Evolutionary conservation across 1,140 invertebrate species (phyloP), one percentile per base, ranked within the genome.

Genomic region (Scaptodrosophila lebanonensis): DNA sequence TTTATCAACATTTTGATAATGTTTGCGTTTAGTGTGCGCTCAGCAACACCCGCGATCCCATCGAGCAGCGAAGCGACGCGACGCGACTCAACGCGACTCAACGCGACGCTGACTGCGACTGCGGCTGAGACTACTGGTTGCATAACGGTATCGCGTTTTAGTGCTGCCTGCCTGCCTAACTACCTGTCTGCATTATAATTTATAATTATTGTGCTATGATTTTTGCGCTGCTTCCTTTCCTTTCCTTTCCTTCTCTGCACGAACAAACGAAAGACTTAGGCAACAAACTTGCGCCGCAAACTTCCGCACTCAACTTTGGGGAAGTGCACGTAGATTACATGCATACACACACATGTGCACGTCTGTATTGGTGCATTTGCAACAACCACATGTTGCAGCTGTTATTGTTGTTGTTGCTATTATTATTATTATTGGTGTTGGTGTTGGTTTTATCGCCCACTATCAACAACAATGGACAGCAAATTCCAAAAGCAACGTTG

Each of bases 1-100:
- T 82, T 82, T 82, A 82, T 83, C 75, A 82, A 79, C 75, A 75
- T 83, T 75, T 82, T 83, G 76, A 82, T 83, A 82, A 83, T 83
- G 71, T 70, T 58, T 44, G 66, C 69, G 76, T 66, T 57, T 64
- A 58, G 62, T 66, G 63, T 71, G 69, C 70, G 65, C 40, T 53
- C 38, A 45, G 38, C 56, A 30, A 33, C 44, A 49, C 9, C 43
- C 22, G 22, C 22, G 3, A 8, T 25, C 3, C 3, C 8, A 25
- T 25, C 3, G 3, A 63, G 16, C 35, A 44, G 7, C 57, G 57
- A 38, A n/a, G n/a, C n/a, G n/a, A n/a, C n/a, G n/a, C n/a, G n/a
- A n/a, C n/a, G n/a, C n/a, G n/a, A n/a, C n/a, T n/a, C n/a, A n/a
- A n/a, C n/a, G n/a, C n/a, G n/a, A n/a, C n/a, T n/a, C n/a, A n/a